phyloP scores from a whole-genome alignment of 2,888 invertebrate genomes.

The Fragum fragum region DNA sequence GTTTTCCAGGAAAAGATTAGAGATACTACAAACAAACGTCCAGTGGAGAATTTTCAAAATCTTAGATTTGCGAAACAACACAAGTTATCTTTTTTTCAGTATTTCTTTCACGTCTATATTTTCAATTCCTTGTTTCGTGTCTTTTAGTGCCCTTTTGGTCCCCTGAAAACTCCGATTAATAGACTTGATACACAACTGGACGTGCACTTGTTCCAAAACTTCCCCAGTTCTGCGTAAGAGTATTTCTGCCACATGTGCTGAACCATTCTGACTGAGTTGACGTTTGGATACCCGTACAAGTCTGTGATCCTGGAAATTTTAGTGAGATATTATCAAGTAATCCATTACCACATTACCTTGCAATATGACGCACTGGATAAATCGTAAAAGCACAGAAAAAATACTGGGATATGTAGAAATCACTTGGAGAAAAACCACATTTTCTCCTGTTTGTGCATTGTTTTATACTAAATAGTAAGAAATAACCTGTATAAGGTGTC shows the following conservation, averaged over 20 bases:
- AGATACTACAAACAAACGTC: too few relatives aligned
- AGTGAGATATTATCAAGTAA: neutral
- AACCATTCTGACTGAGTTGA: conserved; percentile 52
- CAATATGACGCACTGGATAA: too few relatives aligned
- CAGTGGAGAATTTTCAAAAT: too few relatives aligned
- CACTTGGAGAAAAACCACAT: too few relatives aligned
- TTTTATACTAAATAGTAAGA: too few relatives aligned
- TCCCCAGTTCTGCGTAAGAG: conserved; percentile 68
- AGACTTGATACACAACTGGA: conserved; percentile 77
- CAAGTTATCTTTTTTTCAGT: neutral
- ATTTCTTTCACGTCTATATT: neutral
- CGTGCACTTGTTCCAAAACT: conserved; percentile 71
- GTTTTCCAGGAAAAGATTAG: too few relatives aligned
- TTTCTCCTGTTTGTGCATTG: too few relatives aligned
- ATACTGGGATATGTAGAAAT: too few relatives aligned
- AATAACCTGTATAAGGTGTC: too few relatives aligned
- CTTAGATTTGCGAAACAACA: too few relatives aligned
- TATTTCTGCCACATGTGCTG: conserved; percentile 66
- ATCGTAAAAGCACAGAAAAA: too few relatives aligned
- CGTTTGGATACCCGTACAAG: conserved; percentile 74
- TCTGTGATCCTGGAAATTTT: conserved; percentile 73
- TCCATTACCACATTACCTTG: neutral
- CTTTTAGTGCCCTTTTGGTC: conserved; percentile 70
- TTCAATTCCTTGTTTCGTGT: conserved; percentile 19
- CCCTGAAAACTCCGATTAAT: conserved; percentile 75